These are phyloP conservation scores for Nannoperca australis DNA, from an alignment of 2,797 vertebrate species.

Conservation along the genomic window DNA sequence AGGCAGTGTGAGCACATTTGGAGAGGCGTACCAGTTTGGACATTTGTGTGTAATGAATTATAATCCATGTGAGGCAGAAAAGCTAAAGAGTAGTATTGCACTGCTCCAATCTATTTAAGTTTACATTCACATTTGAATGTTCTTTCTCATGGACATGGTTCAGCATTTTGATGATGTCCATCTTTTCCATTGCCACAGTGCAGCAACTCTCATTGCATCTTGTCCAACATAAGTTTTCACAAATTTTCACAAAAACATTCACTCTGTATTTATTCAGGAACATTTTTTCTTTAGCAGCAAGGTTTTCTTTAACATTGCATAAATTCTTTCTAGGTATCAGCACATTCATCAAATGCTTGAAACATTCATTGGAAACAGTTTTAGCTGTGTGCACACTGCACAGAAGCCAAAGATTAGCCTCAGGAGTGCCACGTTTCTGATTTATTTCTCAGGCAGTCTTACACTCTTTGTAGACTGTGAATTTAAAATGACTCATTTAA, in stretches of 20 bases:
- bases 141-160: not conserved
- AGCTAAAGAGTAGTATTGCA: not conserved
- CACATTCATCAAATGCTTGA: conserved; percentile 8
- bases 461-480: not conserved
- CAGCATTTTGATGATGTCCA: not conserved
- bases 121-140: not conserved
- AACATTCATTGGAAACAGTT: conserved; percentile 7
- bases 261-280: not conserved
- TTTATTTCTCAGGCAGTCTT: not conserved
- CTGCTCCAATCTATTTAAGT: not conserved
- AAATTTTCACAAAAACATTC: not conserved
- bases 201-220: not conserved
- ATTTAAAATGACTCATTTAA: conserved; percentile 7
- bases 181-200: not conserved
- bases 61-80: not conserved
- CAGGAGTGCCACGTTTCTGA: not conserved
- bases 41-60: too few relatives aligned
- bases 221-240: not conserved
- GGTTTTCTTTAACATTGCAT: not conserved
- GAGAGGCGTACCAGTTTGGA: not conserved
- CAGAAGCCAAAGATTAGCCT: not conserved
- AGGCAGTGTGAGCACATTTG: not conserved
- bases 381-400: conserved; percentile 3
- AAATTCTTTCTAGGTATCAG: not conserved
- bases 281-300: not conserved